Base-by-base conservation (phyloP, 2,797 vertebrate species). In the Onychomys torridus region DNA sequence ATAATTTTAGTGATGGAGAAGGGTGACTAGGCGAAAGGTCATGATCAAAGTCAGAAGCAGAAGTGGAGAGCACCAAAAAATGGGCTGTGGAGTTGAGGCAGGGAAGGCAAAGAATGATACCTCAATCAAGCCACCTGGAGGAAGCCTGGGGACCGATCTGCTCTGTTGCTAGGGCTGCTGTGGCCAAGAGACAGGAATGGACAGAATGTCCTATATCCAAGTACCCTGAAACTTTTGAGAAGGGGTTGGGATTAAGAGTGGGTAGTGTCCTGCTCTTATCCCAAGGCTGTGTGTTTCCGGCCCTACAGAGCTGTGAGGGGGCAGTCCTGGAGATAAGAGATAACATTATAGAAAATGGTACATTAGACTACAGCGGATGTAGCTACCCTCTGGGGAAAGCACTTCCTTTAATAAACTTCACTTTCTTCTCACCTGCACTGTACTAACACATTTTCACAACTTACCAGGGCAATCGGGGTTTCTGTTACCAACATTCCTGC, bases 241-340 rank as follows among this genome's bases (percentile, higher is more conserved):
- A 0, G 32, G 25, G 46, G 34, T 14, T 6, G 29, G 6, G 11
- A 0, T 0, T 0, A 1, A 9, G 23, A 27, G 57, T 40, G 7
- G 13, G 19, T 21, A 21, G 52, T 55, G 14, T 16, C 52, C 52
- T 55, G 27, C 34, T 65, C 27, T 6, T 21, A 27, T 12, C 16
- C 1, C 27, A 43, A 63, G 79, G 49, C 34, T 40, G 16, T 17
- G 73, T 59, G 55, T 21, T 57, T 11, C 43, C 69, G 79, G 43
- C 61, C 71, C 21, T 63, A 49, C 84, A 43, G 2, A 40, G 84
- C 69, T 37, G 14, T 85, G 84, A 27, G 76, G 6, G 32, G 85
- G 61, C 5, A 11, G 71, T 59, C 76, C 7, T 59, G 0, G 1
- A 63, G 59, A 40, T 17, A 57, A 55, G 1, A 49, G 59, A 40